Evolutionary conservation across 1,140 invertebrate genomes (phyloP), one percentile per base, ranked within the genome.

Genomic region (Rhyzopertha dominica): DNA sequence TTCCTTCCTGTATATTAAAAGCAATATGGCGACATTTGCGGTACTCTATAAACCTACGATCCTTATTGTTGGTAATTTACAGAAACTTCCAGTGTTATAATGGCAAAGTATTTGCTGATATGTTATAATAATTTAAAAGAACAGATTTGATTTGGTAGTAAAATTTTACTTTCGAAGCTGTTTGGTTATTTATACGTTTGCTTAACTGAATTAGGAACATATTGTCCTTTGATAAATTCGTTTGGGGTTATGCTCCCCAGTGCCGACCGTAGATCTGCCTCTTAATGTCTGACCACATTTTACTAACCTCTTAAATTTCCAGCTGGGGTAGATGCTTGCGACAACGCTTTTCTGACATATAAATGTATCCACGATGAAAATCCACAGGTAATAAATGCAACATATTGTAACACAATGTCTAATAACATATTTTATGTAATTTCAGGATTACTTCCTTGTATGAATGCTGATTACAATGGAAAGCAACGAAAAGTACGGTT

Each of bases 321-420:
- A 65, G 63, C 36, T 34, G 63, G 63, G 10, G 47, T 50, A 14
- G 53, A 55, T 41, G 28, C 49, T 16, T 65, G 63, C 34, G 61
- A 64, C 7, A 60, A 31, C 24, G 59, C 51, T 29, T 61, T 54
- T 47, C 30, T 56, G n/a, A 59, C 59, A 1, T 47, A 61, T 34
- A 61, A 62, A 48, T 51, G 49, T 35, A 41, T 26, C n/a, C 39
- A 45, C 26, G 42, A 43, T 2, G 18, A 24, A 16, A 2, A 12
- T 9, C 47, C 47, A 2, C 20, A 40, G 30, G 47, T 41, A 37
- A 20, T 4, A 23, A 9, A 4, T 37, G 8, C 10, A 19, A 13
- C 7, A 36, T 36, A 16, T 12, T 31, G 12, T 4, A 19, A 36
- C 12, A 9, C n/a, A 37, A 9, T 37, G 12, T 37, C 12, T 37